Conservation (phyloP, 2,797 vertebrate species). For the Pyrocephalus nanus region DNA sequence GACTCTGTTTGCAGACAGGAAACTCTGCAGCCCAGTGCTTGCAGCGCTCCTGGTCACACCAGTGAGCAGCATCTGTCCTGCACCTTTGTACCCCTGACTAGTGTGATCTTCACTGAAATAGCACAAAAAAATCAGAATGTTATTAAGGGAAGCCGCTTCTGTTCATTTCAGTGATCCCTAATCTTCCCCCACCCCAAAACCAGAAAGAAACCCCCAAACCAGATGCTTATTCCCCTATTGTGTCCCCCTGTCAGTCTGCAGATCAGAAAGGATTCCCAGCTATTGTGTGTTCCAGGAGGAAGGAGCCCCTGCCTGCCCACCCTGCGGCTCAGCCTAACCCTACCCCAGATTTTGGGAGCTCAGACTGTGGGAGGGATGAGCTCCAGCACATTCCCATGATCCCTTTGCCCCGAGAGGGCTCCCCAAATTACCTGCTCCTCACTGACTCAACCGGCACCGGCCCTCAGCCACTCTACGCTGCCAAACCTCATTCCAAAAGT, state of each 20-base stretch:
- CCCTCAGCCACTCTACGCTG: neutral
- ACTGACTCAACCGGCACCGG: neutral
- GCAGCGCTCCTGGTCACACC: neutral
- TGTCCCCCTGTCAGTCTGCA: neutral
- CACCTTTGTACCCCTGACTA: neutral
- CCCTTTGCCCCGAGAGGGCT: neutral
- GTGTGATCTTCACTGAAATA: neutral
- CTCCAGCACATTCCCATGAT: neutral
- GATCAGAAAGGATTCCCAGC: neutral
- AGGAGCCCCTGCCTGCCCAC: neutral
- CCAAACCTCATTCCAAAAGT: slow-evolving; percentile 40
- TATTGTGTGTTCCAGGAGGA: neutral
- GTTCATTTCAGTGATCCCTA: neutral
- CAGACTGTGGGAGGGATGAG: neutral
- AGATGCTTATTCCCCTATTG: neutral
- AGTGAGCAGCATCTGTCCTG: neutral
- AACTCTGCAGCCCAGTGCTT: slow-evolving; percentile 10
- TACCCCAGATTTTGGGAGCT: neutral
- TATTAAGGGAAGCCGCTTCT: neutral
- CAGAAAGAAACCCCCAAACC: neutral
- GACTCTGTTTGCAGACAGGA: slow-evolving; percentile 44
- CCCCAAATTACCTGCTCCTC: neutral
- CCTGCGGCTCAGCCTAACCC: neutral
- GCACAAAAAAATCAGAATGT: neutral
- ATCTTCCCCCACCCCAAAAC: neutral